These are phyloP conservation scores for Serranus cabrilla DNA, from an alignment of 2,797 vertebrate species.

Conservation along the genomic window DNA sequence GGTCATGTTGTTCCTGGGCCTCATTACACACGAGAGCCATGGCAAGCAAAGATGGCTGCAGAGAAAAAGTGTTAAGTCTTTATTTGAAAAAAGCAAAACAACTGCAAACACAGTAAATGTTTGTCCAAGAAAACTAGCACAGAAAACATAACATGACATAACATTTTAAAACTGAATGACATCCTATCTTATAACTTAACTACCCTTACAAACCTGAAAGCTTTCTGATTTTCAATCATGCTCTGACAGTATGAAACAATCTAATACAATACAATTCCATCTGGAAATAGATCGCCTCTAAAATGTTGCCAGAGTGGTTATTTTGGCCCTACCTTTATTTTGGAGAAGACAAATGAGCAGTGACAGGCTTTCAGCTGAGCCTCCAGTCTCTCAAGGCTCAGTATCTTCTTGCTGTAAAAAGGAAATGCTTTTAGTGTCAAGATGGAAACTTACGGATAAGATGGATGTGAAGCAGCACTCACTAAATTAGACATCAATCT, in stretches of 20 bases:
- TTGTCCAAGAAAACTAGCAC: not conserved
- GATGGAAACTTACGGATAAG: not conserved
- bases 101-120: not conserved
- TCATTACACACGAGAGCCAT: constrained; percentile 90
- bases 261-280: not conserved
- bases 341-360: constrained; percentile 94
- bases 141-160: not conserved
- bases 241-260: not conserved
- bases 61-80: constrained; percentile 30
- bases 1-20: constrained; percentile 88
- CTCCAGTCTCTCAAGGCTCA: constrained; percentile 94
- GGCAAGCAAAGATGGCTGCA: constrained; percentile 93
- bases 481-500: not conserved
- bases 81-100: not conserved
- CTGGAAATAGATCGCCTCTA: constrained; percentile 9
- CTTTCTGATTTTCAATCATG: not conserved
- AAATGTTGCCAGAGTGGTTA: constrained; percentile 16
- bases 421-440: constrained; percentile 43
- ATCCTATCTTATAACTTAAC: not conserved
- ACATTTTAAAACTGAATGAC: not conserved
- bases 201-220: not conserved
- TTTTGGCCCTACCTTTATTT: constrained; percentile 91
- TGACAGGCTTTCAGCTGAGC: constrained; percentile 96
- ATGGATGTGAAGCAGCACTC: not conserved
- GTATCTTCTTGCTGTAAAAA: constrained; percentile 84